Conservation (phyloP, 2,888 invertebrate species). For the Pardosa pseudoannulata region DNA sequence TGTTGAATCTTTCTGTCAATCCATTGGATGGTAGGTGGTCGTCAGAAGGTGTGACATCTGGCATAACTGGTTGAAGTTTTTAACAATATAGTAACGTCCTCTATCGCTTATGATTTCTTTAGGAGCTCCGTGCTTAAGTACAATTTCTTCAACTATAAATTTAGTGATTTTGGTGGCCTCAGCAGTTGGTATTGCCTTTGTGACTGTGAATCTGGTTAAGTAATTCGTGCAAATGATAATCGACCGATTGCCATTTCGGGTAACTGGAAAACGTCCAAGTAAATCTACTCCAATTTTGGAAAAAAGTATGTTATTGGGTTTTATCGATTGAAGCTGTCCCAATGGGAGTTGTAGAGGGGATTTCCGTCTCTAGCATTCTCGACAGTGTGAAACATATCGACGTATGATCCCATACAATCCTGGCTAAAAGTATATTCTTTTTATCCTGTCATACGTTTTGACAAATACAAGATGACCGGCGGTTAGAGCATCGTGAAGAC, state of each 20-base stretch:
- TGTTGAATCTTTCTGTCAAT: not conserved
- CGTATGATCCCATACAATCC: slow-evolving; percentile 6
- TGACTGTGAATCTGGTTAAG: not conserved
- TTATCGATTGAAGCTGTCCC: slow-evolving; percentile 36
- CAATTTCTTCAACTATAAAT: not conserved
- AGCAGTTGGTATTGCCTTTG: not conserved
- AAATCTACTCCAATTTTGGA: slow-evolving; percentile 60
- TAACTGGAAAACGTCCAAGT: slow-evolving; percentile 65
- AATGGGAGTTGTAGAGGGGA: not conserved
- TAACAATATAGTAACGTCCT: not conserved
- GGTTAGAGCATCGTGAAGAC: slow-evolving; percentile 65
- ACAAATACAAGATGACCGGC: slow-evolving; percentile 44
- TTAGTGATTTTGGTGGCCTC: not conserved
- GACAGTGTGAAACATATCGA: slow-evolving; percentile 37
- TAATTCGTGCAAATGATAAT: not conserved
- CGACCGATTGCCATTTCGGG: not conserved
- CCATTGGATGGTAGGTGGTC: not conserved
- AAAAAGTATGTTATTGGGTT: slow-evolving; percentile 12
- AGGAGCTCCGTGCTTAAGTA: not conserved
- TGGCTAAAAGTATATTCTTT: slow-evolving; percentile 25
- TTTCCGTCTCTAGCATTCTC: slow-evolving; percentile 53
- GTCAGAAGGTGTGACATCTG: not conserved
- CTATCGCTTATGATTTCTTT: not conserved
- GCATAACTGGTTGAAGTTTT: not conserved
- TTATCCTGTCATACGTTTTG: slow-evolving; percentile 19